Evolutionary conservation across 2,113 vertebrate genomes (phyloP), one percentile per base, ranked within the genome.

Genomic region (Passer domesticus): DNA sequence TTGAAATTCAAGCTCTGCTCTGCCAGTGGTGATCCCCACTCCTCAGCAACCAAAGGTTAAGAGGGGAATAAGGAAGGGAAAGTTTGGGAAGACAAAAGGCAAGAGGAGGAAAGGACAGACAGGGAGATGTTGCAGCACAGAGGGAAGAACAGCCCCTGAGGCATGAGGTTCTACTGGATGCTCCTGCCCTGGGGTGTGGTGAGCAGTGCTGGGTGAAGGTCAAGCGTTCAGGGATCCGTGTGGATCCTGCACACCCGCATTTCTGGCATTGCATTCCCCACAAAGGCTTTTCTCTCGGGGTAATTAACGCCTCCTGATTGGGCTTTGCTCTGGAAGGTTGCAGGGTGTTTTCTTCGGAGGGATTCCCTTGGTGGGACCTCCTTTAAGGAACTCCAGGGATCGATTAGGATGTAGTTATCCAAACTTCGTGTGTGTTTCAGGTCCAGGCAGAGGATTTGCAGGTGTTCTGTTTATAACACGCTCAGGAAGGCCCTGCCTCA

Each of bases 201-300:
- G 56, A 89, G 47, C 30, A 39, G 86, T 3, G 10, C 50, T 19
- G 53, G 33, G 46, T 2, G 39, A 76, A 90, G 89, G 87, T 95
- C 89, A 95, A 25, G 16, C 19, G 28, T 66, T 73, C 47, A 39
- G 30, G 35, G 83, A 9, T 17, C 6, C 2, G 24, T 24, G 27
- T 27, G 50, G 49, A 83, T 76, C 96, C 83, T 77, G 95, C 35
- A 67, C 9, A 41, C 31, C 97, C 30, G 10, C 96, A 96, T 96
- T 97, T 83, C 74, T 93, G 35, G 15, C 74, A 84, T 56, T 87
- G 62, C 70, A 64, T 66, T 93, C 91, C 73, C 78, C 6, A 20
- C 20, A 30, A 44, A 12, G 58, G 52, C 60, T 78, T 63, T 81
- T 43, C 46, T 33, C 59, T 58, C 18, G 4, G 23, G 9, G 11